Conservation (phyloP, 2,113 vertebrate genomes). For the Coracopsis vasa region DNA sequence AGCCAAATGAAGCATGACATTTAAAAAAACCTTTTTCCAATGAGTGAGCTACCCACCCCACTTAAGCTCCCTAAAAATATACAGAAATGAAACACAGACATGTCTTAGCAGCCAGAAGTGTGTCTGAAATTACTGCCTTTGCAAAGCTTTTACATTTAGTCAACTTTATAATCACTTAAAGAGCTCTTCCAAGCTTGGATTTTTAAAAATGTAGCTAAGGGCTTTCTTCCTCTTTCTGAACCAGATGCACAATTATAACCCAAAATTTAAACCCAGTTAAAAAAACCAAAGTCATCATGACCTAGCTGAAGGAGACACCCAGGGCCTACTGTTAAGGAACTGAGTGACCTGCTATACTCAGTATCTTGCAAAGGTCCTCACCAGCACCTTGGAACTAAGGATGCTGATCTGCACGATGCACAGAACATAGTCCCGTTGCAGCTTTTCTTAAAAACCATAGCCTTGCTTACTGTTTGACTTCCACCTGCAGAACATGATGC, state of each 20-base stretch:
- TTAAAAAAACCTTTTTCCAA: constrained; percentile 34
- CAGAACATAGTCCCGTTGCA: accelerated
- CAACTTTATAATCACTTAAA: constrained; percentile 58
- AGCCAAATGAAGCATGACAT: constrained; percentile 58
- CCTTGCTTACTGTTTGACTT: background rate
- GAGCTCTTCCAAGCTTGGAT: constrained; percentile 46
- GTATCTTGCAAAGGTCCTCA: background rate
- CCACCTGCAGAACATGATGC: background rate
- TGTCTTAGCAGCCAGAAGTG: constrained; percentile 51
- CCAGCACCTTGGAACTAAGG: background rate
- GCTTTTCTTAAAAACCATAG: background rate
- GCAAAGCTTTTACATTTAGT: constrained; percentile 52
- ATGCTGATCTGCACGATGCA: accelerated
- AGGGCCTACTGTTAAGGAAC: background rate
- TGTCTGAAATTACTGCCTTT: constrained; percentile 53
- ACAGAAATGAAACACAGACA: constrained; percentile 26
- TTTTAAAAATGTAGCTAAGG: constrained; percentile 49
- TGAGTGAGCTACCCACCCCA: constrained; percentile 39
- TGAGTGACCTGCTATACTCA: background rate
- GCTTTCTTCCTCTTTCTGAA: constrained; percentile 35
- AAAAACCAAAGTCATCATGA: background rate
- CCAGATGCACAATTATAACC: constrained; percentile 9
- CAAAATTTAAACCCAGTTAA: constrained; percentile 21
- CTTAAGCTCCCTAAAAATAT: constrained; percentile 54
- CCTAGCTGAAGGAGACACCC: background rate